Conservation (phyloP, 1,140 invertebrate species). For the Hirudo medicinalis region DNA sequence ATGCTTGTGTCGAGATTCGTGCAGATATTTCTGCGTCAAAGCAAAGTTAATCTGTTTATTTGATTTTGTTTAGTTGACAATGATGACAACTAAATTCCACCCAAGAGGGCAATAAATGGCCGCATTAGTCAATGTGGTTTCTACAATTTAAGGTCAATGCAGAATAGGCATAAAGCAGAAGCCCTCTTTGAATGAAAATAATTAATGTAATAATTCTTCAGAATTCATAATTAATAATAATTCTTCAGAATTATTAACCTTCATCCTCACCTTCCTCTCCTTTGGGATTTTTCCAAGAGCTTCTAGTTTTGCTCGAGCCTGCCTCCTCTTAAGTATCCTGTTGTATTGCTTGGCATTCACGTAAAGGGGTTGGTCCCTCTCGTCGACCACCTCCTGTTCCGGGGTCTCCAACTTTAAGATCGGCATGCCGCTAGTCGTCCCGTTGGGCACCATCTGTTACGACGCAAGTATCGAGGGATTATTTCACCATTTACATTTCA, state of each 20-base stretch:
- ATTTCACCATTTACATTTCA: constrained; percentile 5
- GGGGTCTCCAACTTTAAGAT: constrained; percentile 10
- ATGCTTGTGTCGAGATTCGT: constrained; percentile 90
- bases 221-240: background rate
- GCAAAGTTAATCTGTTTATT: background rate
- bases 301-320: constrained; percentile 41
- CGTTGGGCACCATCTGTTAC: constrained; percentile 18
- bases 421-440: background rate
- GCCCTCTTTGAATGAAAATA: no score
- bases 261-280: constrained; percentile 56
- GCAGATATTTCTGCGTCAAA: constrained; percentile 77
- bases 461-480: no score
- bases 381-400: constrained; percentile 16
- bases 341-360: constrained; percentile 80
- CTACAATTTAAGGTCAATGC: background rate
- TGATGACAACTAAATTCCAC: background rate
- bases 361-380: constrained; percentile 58
- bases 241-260: background rate
- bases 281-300: constrained; percentile 81
- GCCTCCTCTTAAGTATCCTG: constrained; percentile 33
- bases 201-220: background rate
- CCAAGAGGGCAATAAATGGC: background rate
- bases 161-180: no score
- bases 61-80: background rate
- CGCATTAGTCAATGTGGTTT: background rate